These are phyloP conservation scores for Calosoma granatense DNA, from an alignment of 1,140 invertebrate genomes.

Conservation along the genomic window DNA sequence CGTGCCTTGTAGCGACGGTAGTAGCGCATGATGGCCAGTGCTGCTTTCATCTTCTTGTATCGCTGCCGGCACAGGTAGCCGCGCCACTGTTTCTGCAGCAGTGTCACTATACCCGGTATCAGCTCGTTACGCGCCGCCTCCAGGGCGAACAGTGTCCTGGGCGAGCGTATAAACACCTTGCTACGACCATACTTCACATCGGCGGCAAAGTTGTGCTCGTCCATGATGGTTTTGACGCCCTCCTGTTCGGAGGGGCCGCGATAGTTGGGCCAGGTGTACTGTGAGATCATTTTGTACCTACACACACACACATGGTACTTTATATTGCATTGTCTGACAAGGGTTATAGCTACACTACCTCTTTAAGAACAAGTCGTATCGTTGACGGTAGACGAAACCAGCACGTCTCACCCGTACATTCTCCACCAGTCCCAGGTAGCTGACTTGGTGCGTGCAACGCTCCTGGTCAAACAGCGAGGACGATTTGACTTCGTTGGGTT, in stretches of 20 bases:
- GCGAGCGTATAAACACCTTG: constrained; percentile 89
- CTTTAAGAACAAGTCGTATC: constrained; percentile 78
- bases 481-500: constrained; percentile 89
- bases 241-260: constrained; percentile 63
- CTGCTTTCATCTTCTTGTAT: constrained; percentile 79
- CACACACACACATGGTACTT: too few species aligned
- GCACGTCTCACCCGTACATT: constrained; percentile 89
- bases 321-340: too few species aligned
- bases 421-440: constrained; percentile 84
- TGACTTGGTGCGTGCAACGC: constrained; percentile 80
- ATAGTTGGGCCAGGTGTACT: constrained; percentile 92
- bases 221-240: constrained; percentile 71
- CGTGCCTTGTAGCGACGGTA: constrained; percentile 80
- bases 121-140: constrained; percentile 72
- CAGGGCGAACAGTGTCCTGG: constrained; percentile 78
- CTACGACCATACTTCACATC: constrained; percentile 92
- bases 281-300: constrained; percentile 93
- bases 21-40: constrained; percentile 66
- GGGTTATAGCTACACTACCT: too few species aligned
- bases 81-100: constrained; percentile 90
- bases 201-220: constrained; percentile 62
- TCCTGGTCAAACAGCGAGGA: constrained; percentile 67
- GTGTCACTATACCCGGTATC: constrained; percentile 80
- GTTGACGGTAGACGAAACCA: constrained; percentile 85
- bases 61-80: constrained; percentile 63